Evolutionary conservation across 1,140 invertebrate genomes (phyloP).

Genomic region (Radopholus similis): DNA sequence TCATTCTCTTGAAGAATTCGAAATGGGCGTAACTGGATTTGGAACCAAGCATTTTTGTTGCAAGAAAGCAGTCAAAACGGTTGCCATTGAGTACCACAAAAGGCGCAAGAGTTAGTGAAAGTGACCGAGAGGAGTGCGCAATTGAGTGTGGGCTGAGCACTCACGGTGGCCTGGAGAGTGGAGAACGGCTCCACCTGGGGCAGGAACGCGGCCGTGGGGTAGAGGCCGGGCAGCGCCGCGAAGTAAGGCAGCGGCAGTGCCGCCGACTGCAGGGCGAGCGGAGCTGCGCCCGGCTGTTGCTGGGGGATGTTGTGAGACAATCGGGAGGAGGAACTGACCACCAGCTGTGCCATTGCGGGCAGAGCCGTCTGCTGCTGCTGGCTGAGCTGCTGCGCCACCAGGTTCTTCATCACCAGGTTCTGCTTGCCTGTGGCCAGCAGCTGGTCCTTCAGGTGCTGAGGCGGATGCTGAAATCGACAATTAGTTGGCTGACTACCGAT

Average conservation of each 20-base stretch:
- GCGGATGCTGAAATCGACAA: constrained; percentile 62
- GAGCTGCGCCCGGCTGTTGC: constrained; percentile 32
- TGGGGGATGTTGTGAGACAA: constrained; percentile 30
- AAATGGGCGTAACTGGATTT: no score
- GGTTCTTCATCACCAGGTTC: constrained; percentile 84
- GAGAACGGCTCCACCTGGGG: no score
- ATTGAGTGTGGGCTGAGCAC: no score
- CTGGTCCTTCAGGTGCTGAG: constrained; percentile 98
- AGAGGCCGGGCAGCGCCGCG: background rate
- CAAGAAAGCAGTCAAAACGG: no score
- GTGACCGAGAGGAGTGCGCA: no score
- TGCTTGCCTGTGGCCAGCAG: constrained; percentile 98
- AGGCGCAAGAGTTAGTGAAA: no score
- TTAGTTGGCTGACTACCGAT: background rate
- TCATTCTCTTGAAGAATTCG: no score
- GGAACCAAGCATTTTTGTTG: no score
- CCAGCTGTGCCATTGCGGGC: constrained; percentile 36
- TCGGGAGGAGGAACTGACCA: constrained; percentile 29
- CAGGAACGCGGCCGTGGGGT: constrained; percentile 2
- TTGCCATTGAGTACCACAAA: no score
- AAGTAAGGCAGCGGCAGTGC: constrained; percentile 10
- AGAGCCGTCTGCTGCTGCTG: constrained; percentile 26
- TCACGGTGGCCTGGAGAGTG: no score
- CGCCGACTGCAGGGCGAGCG: constrained; percentile 28
- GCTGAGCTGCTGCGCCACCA: constrained; percentile 46